Percentiles rank a stretch among this genome's conserved stretches.
Conservation (phyloP, 64 coral and sea anemone species). For the Stichodactyla helianthus region DNA sequence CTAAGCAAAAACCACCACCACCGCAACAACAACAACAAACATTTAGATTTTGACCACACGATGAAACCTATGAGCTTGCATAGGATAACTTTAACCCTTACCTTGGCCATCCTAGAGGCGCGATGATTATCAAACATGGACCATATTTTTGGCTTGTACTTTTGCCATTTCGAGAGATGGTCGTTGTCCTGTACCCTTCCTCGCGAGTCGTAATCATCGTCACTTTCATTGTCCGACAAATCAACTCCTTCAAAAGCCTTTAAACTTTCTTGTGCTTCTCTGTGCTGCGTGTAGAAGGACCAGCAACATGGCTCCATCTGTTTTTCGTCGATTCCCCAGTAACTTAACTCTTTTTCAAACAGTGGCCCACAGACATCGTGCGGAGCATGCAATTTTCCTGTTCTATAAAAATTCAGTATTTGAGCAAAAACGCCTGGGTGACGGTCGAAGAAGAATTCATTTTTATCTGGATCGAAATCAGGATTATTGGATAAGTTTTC, state of each 20-base stretch:
- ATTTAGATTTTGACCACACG: not conserved
- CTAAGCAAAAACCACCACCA: not conserved
- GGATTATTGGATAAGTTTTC: conserved; percentile 71
- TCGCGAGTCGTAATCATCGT: conserved; percentile 38
- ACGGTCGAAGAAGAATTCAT: conserved; percentile 95
- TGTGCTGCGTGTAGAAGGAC: conserved; percentile 87
- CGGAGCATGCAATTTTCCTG: conserved; percentile 92
- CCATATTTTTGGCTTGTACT: conserved; percentile 85
- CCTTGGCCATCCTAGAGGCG: conserved; percentile 78
- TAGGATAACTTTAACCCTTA: conserved; percentile 8
- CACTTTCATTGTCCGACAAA: conserved; percentile 51
- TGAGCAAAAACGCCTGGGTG: conserved; percentile 93
- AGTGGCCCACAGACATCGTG: conserved; percentile 85
- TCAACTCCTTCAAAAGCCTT: conserved; percentile 83
- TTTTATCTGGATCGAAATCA: conserved; percentile 59
- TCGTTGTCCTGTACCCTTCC: conserved; percentile 25
- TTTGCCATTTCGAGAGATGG: conserved; percentile 66
- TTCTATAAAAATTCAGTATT: conserved; percentile 97
- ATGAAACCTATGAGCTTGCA: too few relatives aligned
- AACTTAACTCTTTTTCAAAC: conserved; percentile 79
- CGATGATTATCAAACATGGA: conserved; percentile 85
- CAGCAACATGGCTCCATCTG: conserved; percentile 99
- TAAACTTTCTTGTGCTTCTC: conserved; percentile 89
- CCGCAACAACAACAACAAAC: too few relatives aligned
- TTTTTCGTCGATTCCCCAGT: conserved; percentile 96